Evolutionary conservation across 1,140 invertebrate species (phyloP), one percentile per base, ranked within the genome.

Genomic region (Drosophila paulistorum): DNA sequence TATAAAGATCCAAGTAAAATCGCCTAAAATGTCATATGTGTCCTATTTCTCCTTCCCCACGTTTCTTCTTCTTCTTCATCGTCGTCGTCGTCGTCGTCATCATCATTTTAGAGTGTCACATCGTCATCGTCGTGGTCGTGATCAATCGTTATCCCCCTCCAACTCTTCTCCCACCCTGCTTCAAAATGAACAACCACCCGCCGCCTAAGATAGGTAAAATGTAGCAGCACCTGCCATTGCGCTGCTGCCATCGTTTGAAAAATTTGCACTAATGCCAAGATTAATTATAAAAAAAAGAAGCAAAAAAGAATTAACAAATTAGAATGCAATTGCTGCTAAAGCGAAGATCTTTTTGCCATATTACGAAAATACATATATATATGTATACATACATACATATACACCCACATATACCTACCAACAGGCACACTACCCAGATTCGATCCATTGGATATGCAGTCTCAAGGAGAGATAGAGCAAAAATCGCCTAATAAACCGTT

Each of bases 1-100:
- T 91, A 91, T 75, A 85, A 89, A 74, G 90, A 91, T 91, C 90
- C 90, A 91, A 91, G 90, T 91, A 91, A 77, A 74, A 69, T 60
- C 64, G 42, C 48, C 39, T 67, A 66, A n/a, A 42, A 14, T 39
- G 11, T 13, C 37, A 10, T 39, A 10, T 51, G 5, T 11, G 7
- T 51, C 9, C 17, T 11, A 20, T 7, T 17, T 17, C 42, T 4
- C 3, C 45, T 10, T 3, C 14, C 14, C 45, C n/a, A 14, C n/a
- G 30, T 30, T 6, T 30, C 30, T 5, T 14, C 42, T 1, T 45
- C 35, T 1, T 37, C 7, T 1, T 10, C 35, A 0, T 37, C 35
- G 30, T 30, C 30, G 30, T 30, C 30, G 30, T 14, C 42, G 6
- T 45, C 35, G 1, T 37, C 7, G 35, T 10, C 35, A 3, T 37